Evolutionary conservation across 2,797 vertebrate species (phyloP), one percentile per base, ranked within the genome.

Genomic region (Hozukius guyotensis): DNA sequence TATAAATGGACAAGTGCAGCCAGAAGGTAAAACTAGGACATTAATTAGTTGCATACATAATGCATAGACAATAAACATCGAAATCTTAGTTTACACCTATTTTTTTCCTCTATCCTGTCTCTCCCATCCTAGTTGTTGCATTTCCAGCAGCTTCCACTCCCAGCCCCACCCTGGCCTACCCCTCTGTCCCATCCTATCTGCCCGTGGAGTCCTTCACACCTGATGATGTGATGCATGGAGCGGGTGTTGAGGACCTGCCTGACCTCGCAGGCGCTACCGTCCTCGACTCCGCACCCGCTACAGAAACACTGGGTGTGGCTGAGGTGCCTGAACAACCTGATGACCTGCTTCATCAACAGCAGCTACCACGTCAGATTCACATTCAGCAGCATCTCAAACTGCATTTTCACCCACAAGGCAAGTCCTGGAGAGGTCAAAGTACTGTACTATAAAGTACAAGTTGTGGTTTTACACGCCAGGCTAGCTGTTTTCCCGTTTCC

Each of bases 361-460:
- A 92, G 82, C 72, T 91, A 65, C 93, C 94, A 2, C 93, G 90
- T 53, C 93, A 95, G 89, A 92, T 96, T 27, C 93, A 95, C 78
- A 92, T 95, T 65, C 95, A 95, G 72, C 95, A 96, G 82, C 94
- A 95, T 29, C 93, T 96, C 70, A 95, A 96, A 78, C 91, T 96
- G 60, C 93, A 95, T 82, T 93, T 96, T 75, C 94, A 95, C 60
- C 91, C 91, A 11, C 91, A 94, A 80, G 91, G 88, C 31, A 81
- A 88, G 78, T 81, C 76, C 42, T 22, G 71, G 24, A 82, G 70
- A 72, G 73, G 85, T 83, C 29, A 31, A 24, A 13, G 11, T 1
- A 13, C 29, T n/a, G 8, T 46, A 18, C 12, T 4, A 11, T 24
- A n/a, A 49, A 25, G 4, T 25, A 38, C 8, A 46, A 52, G 25